Percentiles rank a stretch among this genome's conserved stretches.
These are phyloP conservation scores for Hippoglossus stenolepis DNA, from an alignment of 2,113 vertebrate species.

Conservation along the genomic window DNA sequence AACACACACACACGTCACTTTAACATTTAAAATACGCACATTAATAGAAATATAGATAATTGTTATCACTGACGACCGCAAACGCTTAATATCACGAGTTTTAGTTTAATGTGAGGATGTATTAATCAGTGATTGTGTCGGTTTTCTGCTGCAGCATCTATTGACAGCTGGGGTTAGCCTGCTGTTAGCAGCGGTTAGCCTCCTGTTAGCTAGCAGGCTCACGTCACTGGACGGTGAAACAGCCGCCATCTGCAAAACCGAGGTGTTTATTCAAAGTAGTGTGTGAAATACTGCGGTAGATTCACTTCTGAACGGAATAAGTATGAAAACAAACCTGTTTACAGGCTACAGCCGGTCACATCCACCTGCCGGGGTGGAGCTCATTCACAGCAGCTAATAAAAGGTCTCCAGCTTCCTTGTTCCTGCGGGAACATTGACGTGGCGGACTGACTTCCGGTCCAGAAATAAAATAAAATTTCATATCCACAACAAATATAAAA, in stretches of 20 bases:
- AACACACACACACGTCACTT: not conserved
- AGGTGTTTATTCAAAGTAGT: fast-evolving
- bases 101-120: not conserved
- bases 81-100: fast-evolving
- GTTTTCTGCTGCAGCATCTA: not conserved
- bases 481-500: not conserved
- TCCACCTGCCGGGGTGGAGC: constrained; percentile 30
- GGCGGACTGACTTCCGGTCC: constrained; percentile 61
- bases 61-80: no score
- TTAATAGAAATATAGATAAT: not conserved
- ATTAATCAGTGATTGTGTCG: no score
- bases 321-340: constrained; percentile 33
- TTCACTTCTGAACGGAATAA: not conserved
- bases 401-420: constrained; percentile 52
- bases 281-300: not conserved
- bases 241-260: fast-evolving
- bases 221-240: not conserved
- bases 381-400: constrained; percentile 11
- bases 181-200: constrained; percentile 30
- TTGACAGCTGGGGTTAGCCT: constrained; percentile 43
- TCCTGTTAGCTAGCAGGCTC: constrained; percentile 14
- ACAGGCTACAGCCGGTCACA: constrained; percentile 13
- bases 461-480: not conserved
- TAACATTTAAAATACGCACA: not conserved
- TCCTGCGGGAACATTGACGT: constrained; percentile 34